These are phyloP conservation scores for Aporophyla lueneburgensis DNA, from an alignment of 2,888 invertebrate genomes.

Conservation along the genomic window DNA sequence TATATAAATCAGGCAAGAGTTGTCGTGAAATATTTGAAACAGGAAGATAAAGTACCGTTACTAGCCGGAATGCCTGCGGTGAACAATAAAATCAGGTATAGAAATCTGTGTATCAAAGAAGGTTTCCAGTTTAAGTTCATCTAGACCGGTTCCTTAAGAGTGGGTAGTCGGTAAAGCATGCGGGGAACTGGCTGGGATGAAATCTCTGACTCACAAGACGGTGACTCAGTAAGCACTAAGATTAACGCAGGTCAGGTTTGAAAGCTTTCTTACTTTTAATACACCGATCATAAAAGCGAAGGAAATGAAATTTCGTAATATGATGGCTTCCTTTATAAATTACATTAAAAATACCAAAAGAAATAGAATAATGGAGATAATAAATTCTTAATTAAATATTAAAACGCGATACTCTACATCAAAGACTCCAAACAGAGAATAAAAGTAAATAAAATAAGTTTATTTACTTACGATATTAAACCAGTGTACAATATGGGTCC, in stretches of 20 bases:
- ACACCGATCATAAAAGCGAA: conserved; percentile 54
- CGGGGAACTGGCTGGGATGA: conserved; percentile 75
- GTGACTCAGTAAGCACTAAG: conserved; percentile 82
- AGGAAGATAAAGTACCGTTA: conserved; percentile 45
- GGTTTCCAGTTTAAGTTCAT: conserved; percentile 68
- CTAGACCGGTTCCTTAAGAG: conserved; percentile 73
- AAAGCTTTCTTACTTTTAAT: conserved; percentile 65
- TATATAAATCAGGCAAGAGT: conserved; percentile 4
- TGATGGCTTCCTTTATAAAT: conserved; percentile 61
- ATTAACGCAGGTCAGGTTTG: conserved; percentile 78
- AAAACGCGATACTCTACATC: conserved; percentile 63
- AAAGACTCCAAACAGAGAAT: conserved; percentile 56
- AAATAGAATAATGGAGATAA: conserved; percentile 62
- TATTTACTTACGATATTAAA: conserved; percentile 64
- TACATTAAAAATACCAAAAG: conserved; percentile 50
- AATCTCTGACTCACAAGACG: conserved; percentile 81
- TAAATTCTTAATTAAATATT: conserved; percentile 66
- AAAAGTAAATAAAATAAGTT: conserved; percentile 61
- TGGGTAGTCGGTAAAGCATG: conserved; percentile 64
- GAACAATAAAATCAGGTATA: conserved; percentile 58
- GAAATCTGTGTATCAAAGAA: conserved; percentile 52
- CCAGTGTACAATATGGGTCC: conserved; percentile 66
- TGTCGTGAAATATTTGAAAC: conserved; percentile 34
- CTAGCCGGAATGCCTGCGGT: conserved; percentile 39
- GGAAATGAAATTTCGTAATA: conserved; percentile 62